Evolutionary conservation across 2,113 vertebrate genomes (phyloP), one percentile per base, ranked within the genome.

Genomic region (Bothrops jararaca): DNA sequence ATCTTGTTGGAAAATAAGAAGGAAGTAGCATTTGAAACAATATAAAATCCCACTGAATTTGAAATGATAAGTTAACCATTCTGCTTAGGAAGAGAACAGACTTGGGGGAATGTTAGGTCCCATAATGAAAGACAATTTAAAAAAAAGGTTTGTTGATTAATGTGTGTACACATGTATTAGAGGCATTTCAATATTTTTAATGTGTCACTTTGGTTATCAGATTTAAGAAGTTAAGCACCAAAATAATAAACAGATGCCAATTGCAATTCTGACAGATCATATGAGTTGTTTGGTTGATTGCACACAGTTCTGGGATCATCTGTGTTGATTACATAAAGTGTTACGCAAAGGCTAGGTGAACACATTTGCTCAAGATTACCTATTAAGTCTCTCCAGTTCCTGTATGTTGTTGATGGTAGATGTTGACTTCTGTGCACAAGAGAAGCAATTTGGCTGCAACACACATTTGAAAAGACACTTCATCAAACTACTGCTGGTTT

Each of bases 151-250:
- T 80, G n/a, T 39, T 80, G 74, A 80, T 42, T 42, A 80, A 80
- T 80, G 7, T 9, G 7, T 42, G 34, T 80, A 22, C 18, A 3
- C 74, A 22, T 39, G 18, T 9, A 42, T 80, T 80, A 80, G 39
- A 80, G 6, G 74, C 39, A 80, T 80, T 80, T 80, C 34, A 42
- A 42, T 39, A 80, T 39, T 42, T 80, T 39, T 42, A 80, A 39
- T 39, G 34, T 88, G 93, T 93, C 29, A 86, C 64, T 96, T 96
- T 97, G 96, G 95, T 95, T 15, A 34, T 0, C 3, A 18, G 89
- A 23, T 91, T 95, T 85, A 92, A 52, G 93, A 93, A 95, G 92
- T 54, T 60, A 94, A 96, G 96, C 96, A 96, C 93, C 95, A 86
- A 90, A 42, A 93, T 13, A 95, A 93, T 39, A 22, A 7, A 74